These are phyloP conservation scores for Leucophora obtusa DNA, from an alignment of 2,888 invertebrate species.

Conservation along the genomic window DNA sequence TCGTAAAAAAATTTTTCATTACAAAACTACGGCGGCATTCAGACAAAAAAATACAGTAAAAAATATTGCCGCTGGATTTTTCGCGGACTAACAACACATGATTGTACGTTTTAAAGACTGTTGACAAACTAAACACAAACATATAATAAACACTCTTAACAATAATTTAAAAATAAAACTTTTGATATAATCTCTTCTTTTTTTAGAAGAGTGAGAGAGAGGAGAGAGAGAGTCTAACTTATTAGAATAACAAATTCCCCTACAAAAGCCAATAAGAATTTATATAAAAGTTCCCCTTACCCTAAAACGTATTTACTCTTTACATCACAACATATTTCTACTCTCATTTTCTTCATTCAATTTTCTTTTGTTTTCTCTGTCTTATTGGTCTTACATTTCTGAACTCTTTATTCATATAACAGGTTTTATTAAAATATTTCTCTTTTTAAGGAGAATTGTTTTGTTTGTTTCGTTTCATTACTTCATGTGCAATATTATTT, in stretches of 20 bases:
- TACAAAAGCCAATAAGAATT: slow-evolving; percentile 18
- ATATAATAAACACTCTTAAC: slow-evolving; percentile 12
- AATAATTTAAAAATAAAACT: background rate
- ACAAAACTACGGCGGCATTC: slow-evolving; percentile 52
- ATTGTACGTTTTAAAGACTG: slow-evolving; percentile 50
- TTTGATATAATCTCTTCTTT: slow-evolving; percentile 11
- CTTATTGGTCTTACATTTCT: background rate
- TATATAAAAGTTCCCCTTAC: background rate
- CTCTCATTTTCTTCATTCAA: background rate
- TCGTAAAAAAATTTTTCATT: background rate
- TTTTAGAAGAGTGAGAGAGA: background rate
- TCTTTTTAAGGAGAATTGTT: background rate
- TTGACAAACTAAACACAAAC: slow-evolving; percentile 41
- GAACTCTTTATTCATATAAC: background rate
- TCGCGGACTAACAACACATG: slow-evolving; percentile 14
- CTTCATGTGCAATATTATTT: too few relatives aligned
- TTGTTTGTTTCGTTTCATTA: slow-evolving; percentile 11
- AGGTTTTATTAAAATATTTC: background rate
- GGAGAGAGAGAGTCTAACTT: too few relatives aligned
- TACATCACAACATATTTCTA: background rate
- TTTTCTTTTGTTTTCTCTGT: background rate
- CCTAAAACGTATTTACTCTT: background rate
- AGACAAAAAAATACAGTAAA: background rate
- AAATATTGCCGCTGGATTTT: slow-evolving; percentile 20
- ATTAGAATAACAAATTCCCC: slow-evolving; percentile 24